These are phyloP conservation scores for Porites divaricata DNA, from an alignment of 92 coral and sea anemone species.

Conservation along the genomic window DNA sequence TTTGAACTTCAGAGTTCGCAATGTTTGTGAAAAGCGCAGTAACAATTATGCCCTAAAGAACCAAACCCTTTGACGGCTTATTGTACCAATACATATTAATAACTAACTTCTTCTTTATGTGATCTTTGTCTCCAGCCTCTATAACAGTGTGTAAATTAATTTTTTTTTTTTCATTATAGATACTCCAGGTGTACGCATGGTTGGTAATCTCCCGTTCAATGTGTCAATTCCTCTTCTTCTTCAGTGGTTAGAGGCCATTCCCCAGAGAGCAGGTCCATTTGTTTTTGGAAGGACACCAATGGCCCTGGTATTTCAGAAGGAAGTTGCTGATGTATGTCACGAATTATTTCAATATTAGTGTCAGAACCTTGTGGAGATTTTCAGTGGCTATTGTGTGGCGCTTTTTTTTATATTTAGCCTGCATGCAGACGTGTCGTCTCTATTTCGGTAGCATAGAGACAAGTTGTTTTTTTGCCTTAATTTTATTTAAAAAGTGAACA, in stretches of 20 bases:
- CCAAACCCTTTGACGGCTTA: not conserved
- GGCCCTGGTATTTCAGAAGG: constrained; percentile 96
- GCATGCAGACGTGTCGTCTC: no score
- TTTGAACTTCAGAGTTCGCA: no score
- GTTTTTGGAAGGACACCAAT: constrained; percentile 94
- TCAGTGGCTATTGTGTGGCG: not conserved
- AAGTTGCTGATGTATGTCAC: constrained; percentile 90
- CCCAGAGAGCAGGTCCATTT: constrained; percentile 92
- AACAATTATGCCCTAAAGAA: no score
- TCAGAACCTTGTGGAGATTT: not conserved
- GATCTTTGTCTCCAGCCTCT: no score
- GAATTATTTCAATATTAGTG: no score
- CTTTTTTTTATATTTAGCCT: not conserved
- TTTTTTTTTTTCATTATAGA: constrained; percentile 39
- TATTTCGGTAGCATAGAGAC: no score
- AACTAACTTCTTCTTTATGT: no score
- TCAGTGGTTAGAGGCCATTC: constrained; percentile 97
- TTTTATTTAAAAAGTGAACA: no score
- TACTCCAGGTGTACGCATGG: constrained; percentile 92
- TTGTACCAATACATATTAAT: no score
- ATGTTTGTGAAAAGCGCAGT: no score
- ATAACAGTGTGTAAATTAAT: not conserved
- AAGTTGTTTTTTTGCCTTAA: no score
- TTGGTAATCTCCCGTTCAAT: constrained; percentile 94
- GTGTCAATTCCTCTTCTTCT: constrained; percentile 96